phyloP scores from a whole-genome alignment of 2,888 invertebrate species.

The Drosophila pseudotalamancana region DNA sequence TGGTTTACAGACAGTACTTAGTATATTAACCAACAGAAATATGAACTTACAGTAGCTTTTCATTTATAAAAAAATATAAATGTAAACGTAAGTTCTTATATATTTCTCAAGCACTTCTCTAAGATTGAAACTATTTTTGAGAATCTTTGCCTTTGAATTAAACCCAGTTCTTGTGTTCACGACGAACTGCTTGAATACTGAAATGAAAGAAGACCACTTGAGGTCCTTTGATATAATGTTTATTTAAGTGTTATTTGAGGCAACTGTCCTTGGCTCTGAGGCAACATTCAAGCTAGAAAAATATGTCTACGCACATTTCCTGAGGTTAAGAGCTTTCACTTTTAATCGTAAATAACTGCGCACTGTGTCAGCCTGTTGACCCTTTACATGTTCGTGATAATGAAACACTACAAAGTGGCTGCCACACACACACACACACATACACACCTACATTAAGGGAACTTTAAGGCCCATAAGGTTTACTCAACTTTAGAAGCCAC shows the following conservation, averaged over 20 bases:
- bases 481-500: constrained; percentile 45
- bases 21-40: no score
- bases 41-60: no score
- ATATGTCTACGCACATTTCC: constrained; percentile 52
- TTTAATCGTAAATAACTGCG: constrained; percentile 56
- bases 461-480: constrained; percentile 51
- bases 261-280: constrained; percentile 8
- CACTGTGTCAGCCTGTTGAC: constrained; percentile 30
- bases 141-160: no score
- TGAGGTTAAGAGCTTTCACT: constrained; percentile 55
- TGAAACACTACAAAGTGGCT: constrained; percentile 45
- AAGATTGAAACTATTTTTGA: no score
- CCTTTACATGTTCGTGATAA: constrained; percentile 47
- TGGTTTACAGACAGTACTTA: no score
- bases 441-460: constrained; percentile 10
- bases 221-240: constrained; percentile 18
- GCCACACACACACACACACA: constrained; percentile 2
- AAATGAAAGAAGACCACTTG: neutral
- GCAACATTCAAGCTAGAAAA: constrained; percentile 26
- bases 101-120: no score
- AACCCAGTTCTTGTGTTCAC: no score
- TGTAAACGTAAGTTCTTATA: no score
- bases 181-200: neutral
- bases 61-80: no score
- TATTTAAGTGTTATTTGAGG: constrained; percentile 20